Evolutionary conservation across 2,113 vertebrate species (phyloP), one percentile per base, ranked within the genome.

Genomic region (Notarius quadriscutis): DNA sequence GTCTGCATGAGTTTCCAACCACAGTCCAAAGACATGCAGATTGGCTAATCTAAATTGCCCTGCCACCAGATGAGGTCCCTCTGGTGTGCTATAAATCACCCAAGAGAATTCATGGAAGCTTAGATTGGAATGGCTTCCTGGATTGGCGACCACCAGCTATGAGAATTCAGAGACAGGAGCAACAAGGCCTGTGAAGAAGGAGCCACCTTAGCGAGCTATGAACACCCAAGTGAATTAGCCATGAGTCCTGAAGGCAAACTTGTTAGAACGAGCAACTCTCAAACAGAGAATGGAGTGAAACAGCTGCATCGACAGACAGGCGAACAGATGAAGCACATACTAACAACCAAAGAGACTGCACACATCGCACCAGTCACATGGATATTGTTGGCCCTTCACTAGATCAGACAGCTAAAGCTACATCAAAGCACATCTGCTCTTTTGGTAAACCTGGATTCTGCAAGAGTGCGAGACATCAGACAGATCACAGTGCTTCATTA

Each of bases 311-410:
- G 27, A 34, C 0, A 67, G 67, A 27, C 10, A 9, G 1, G 4
- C 14, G 71, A 58, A 83, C 57, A 65, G 27, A 57, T 14, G 18
- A 65, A 84, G 72, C 71, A 34, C 71, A 87, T 12, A 48, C 14
- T 53, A 75, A 77, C 81, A 65, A 41, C 50, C 58, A n/a, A 58
- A 34, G 20, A 58, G 69, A 12, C 27, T 84, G n/a, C 83, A 58
- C 22, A 41, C 55, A 34, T 22, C 51, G 60, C 4, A 6, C 55
- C 18, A 17, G 62, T 67, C 63, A 7, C 63, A 63, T 34, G 72
- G 55, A n/a, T 51, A 30, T 27, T n/a, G 69, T 74, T 41, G 34
- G 15, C 20, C 9, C 34, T 18, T 74, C 17, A 50, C 4, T 5
- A 48, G 5, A 20, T 74, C 71, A 22, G 41, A 75, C 8, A 5